These are phyloP conservation scores for Coregonus ussuriensis DNA, from an alignment of 2,797 vertebrate species.

Conservation along the genomic window DNA sequence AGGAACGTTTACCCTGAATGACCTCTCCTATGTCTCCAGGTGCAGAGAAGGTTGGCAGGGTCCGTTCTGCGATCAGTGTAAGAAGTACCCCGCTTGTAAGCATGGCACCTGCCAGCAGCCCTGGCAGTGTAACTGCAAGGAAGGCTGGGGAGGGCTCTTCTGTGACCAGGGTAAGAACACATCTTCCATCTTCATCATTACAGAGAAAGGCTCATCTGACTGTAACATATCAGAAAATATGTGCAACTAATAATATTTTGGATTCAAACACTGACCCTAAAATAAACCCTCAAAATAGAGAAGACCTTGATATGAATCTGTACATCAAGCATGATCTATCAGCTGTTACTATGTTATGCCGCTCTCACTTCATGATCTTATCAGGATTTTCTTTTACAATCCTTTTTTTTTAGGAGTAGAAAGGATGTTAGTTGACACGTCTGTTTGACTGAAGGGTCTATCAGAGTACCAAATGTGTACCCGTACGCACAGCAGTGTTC, in stretches of 20 bases:
- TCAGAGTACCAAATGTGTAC: too few relatives aligned
- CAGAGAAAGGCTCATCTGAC: neutral
- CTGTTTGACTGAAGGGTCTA: neutral
- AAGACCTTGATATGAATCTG: too few relatives aligned
- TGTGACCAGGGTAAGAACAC: constrained; percentile 96
- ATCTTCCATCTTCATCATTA: neutral
- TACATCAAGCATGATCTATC: too few relatives aligned
- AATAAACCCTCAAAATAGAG: too few relatives aligned
- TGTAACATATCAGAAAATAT: neutral
- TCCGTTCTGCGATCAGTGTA: constrained; percentile 89
- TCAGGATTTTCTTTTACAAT: too few relatives aligned
- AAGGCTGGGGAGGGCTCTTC: constrained; percentile 98
- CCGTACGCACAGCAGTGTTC: too few relatives aligned
- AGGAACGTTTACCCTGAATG: too few relatives aligned
- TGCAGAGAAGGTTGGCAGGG: constrained; percentile 96
- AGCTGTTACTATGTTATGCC: too few relatives aligned
- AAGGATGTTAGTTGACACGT: neutral
- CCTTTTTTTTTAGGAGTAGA: neutral
- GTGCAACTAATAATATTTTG: too few relatives aligned
- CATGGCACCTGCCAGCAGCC: constrained; percentile 92
- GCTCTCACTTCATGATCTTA: too few relatives aligned
- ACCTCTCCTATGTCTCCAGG: constrained; percentile 63
- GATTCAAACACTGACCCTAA: too few relatives aligned
- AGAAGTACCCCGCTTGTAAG: constrained; percentile 90
- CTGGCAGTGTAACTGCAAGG: constrained; percentile 94